These are phyloP conservation scores for Brachionus koreanus DNA, from an alignment of 1,140 invertebrate species.

Conservation along the genomic window DNA sequence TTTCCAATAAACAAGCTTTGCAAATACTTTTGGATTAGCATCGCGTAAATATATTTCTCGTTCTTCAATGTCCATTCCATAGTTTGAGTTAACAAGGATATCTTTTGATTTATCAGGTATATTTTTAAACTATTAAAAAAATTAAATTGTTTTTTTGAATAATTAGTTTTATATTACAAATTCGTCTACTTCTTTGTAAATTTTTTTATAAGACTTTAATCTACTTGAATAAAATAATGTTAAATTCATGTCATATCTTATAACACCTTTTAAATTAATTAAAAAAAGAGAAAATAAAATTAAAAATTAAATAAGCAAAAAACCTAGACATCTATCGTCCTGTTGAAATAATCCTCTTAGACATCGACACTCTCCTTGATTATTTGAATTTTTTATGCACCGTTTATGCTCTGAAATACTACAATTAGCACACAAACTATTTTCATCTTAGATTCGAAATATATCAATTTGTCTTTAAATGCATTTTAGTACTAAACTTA, in stretches of 20 bases:
- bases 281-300: background rate
- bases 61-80: background rate
- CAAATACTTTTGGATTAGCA: background rate
- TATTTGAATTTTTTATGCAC: background rate
- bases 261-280: background rate
- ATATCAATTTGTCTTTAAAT: too few species aligned
- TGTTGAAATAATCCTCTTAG: background rate
- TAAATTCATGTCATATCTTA: background rate
- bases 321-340: background rate
- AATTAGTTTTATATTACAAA: background rate
- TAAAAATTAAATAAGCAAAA: too few species aligned
- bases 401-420: background rate
- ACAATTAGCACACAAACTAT: background rate
- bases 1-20: slow-evolving; percentile 4
- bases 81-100: background rate
- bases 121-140: slow-evolving; percentile 2
- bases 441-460: background rate
- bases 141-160: background rate
- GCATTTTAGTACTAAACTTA: too few species aligned
- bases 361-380: background rate
- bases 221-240: background rate
- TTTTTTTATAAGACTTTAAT: background rate
- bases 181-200: background rate
- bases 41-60: background rate
- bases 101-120: background rate